These are phyloP conservation scores for Chamaetylas fuelleborni DNA, from an alignment of 2,113 vertebrate genomes.

Conservation along the genomic window DNA sequence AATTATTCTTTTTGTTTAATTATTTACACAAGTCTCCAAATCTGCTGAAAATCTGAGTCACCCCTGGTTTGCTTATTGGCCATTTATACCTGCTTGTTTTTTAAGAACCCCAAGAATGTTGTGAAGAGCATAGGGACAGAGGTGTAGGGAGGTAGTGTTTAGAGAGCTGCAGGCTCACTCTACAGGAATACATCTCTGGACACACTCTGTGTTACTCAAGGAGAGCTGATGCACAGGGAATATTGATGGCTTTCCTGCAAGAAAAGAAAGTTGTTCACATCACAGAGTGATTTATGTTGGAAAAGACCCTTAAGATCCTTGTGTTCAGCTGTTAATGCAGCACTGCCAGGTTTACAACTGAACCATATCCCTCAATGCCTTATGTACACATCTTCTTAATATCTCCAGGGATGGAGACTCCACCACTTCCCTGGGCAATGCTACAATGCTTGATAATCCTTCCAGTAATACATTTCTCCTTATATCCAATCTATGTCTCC, in stretches of 20 bases:
- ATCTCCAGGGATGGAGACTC: neutral
- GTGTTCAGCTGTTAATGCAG: neutral
- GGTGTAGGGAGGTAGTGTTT: neutral
- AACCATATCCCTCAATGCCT: neutral
- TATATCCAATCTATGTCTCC: neutral
- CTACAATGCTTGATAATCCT: neutral
- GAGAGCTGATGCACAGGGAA: neutral
- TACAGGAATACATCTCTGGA: neutral
- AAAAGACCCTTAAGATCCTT: neutral
- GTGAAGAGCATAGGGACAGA: neutral
- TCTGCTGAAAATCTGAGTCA: neutral
- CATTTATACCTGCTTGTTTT: neutral
- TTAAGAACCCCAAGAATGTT: neutral
- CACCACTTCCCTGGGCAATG: neutral
- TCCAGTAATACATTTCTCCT: neutral
- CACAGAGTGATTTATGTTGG: neutral
- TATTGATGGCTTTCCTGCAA: neutral
- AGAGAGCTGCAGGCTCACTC: neutral
- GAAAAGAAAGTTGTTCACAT: neutral
- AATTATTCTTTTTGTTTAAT: neutral
- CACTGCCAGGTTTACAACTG: neutral
- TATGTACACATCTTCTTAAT: accelerated
- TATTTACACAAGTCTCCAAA: neutral
- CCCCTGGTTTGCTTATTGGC: neutral
- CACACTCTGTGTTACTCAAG: neutral